Evolutionary conservation across 2,113 vertebrate species (phyloP), one percentile per base, ranked within the genome.

Genomic region (Nematolebias whitei): DNA sequence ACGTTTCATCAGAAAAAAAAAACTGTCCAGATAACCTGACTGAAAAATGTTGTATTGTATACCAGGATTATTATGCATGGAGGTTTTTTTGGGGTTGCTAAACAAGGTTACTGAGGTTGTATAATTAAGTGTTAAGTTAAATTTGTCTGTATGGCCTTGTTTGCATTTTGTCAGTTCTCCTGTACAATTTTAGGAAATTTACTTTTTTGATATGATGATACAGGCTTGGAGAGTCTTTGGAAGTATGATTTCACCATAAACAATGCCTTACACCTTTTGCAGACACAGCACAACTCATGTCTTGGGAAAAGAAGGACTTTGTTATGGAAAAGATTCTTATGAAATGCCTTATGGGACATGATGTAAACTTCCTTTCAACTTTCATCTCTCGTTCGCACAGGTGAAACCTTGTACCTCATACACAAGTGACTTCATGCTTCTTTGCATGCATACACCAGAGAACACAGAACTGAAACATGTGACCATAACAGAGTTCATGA

Each of bases 341-440:
- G 32, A 61, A 16, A 10, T 12, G 47, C 29, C 59, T 63, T 20
- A 1, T 1, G 64, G 51, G 64, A 62, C 18, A 24, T 5, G 2
- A 70, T 58, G 23, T 26, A 59, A 74, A 74, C 59, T 57, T 64
- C 62, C 51, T 70, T 39, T 79, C 58, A 75, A 66, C 63, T 55
- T 20, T 35, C 16, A 48, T 59, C 49, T 44, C 24, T 38, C 35
- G 48, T 8, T 62, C 26, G 40, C 35, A 35, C 61, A 38, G 16
- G 15, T 22, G 12, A 38, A 53, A 53, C 7, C n/a, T 18, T 13
- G 7, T 20, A 43, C 0, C 14, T 5, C 20, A 45, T 22, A 48
- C 11, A 47, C 50, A 68, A 22, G 18, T 40, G 8, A 26, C 35
- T 38, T 54, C 16, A 49, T 41, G 14, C 16, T 23, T 35, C 26